Evolutionary conservation across 2,113 vertebrate genomes (phyloP).

Genomic region (Azemiops feae): DNA sequence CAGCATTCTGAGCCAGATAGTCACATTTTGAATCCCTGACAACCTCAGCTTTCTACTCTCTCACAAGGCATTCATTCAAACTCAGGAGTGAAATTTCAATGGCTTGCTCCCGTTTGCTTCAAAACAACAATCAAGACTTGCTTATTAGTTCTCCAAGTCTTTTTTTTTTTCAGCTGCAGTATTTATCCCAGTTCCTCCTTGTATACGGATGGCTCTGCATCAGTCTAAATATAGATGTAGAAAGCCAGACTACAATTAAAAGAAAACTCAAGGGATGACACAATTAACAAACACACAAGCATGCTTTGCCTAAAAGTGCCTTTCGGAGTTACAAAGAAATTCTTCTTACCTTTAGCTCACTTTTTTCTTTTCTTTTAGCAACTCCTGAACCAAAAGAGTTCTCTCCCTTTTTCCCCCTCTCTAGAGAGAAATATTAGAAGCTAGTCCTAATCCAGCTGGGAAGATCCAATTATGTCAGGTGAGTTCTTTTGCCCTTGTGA

Average conservation of each 20-base stretch:
- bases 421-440: background rate
- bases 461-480: background rate
- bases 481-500: background rate
- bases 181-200: background rate
- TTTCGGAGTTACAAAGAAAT: background rate
- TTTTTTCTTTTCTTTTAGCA: slow-evolving; percentile 1
- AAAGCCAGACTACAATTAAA: background rate
- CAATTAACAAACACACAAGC: background rate
- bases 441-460: background rate
- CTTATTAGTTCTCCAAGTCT: slow-evolving; percentile 8
- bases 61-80: background rate
- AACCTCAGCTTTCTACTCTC: background rate
- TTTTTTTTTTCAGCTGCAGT: background rate
- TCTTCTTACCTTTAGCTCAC: slow-evolving; percentile 20
- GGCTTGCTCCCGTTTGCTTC: background rate
- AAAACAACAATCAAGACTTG: background rate
- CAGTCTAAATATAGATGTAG: background rate
- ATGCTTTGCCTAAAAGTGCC: background rate
- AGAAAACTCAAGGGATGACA: background rate
- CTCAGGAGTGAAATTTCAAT: background rate
- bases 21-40: background rate
- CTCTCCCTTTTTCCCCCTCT: background rate
- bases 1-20: background rate
- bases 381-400: background rate
- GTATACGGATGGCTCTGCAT: background rate